A percentile compares a stretch with the other conserved stretches of the same genome.
phyloP scores from a whole-genome alignment of 2,888 invertebrate genomes.

The Petrophora chlorosata region DNA sequence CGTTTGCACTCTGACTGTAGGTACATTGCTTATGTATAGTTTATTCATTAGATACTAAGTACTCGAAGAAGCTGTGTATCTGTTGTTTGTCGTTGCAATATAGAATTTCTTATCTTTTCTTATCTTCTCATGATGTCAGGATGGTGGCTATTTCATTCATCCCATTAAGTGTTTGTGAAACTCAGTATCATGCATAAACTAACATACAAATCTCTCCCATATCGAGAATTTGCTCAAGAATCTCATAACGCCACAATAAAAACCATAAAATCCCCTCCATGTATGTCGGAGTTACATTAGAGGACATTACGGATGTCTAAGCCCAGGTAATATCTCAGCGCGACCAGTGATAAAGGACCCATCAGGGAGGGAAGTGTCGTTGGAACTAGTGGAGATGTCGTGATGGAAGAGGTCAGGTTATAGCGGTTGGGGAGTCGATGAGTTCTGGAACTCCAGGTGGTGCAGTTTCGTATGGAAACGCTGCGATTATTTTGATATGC shows the following conservation, averaged over 20 bases:
- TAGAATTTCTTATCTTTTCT: too few species aligned
- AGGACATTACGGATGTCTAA: conserved; percentile 8
- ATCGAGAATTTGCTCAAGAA: background rate
- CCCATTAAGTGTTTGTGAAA: too few species aligned
- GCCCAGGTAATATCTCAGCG: conserved; percentile 1
- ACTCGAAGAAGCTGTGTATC: too few species aligned
- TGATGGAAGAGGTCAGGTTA: background rate
- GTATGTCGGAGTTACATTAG: conserved; percentile 5
- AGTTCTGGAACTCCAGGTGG: conserved; percentile 1
- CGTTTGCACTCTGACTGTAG: too few species aligned
- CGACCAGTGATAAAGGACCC: background rate
- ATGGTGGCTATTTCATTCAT: too few species aligned
- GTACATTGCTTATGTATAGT: too few species aligned
- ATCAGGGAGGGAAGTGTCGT: background rate
- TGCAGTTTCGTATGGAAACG: background rate
- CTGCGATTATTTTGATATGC: too few species aligned
- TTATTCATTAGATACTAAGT: too few species aligned
- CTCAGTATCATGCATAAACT: too few species aligned
- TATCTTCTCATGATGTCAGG: too few species aligned
- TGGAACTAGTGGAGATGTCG: background rate
- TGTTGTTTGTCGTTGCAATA: too few species aligned
- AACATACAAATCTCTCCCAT: too few species aligned
- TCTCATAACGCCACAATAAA: background rate
- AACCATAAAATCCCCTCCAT: conserved; percentile 6
- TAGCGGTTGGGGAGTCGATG: conserved; percentile 1